Evolutionary conservation across 2,113 vertebrate species (phyloP).

Genomic region (Petaurus breviceps): DNA sequence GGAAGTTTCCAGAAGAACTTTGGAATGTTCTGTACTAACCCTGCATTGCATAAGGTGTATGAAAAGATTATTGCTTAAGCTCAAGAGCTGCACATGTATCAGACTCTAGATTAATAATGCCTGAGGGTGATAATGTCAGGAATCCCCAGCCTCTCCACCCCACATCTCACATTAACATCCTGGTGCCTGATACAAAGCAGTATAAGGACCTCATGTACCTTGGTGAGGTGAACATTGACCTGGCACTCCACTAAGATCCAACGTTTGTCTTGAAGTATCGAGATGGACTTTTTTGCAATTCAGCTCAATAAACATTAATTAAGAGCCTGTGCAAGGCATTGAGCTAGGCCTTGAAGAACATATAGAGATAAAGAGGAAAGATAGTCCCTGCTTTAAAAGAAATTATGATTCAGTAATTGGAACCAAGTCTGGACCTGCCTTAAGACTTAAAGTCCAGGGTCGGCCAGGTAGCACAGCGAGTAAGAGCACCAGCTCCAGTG

Average conservation of each 20-base stretch:
- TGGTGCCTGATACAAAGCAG: not conserved
- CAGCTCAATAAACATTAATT: not conserved
- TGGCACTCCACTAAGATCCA: not conserved
- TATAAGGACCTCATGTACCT: not conserved
- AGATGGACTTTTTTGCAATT: not conserved
- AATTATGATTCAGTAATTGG: not conserved
- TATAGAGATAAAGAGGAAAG: no score
- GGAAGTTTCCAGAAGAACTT: not conserved
- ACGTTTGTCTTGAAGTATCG: not conserved
- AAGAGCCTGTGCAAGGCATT: not conserved
- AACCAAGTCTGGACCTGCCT: not conserved
- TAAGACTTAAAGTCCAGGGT: slow-evolving; percentile 15
- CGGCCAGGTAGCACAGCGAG: no score
- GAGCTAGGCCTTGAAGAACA: not conserved
- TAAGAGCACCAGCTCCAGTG: no score
- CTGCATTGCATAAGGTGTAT: not conserved
- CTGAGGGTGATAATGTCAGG: not conserved
- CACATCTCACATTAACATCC: not conserved
- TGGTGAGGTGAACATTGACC: not conserved
- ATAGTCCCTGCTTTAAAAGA: not conserved
- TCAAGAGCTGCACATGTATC: not conserved
- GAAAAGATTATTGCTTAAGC: not conserved
- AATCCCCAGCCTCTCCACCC: not conserved
- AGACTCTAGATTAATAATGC: not conserved
- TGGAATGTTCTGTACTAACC: not conserved